Conservation (phyloP, 2,113 vertebrate species). For the Dolichotis patagonum region DNA sequence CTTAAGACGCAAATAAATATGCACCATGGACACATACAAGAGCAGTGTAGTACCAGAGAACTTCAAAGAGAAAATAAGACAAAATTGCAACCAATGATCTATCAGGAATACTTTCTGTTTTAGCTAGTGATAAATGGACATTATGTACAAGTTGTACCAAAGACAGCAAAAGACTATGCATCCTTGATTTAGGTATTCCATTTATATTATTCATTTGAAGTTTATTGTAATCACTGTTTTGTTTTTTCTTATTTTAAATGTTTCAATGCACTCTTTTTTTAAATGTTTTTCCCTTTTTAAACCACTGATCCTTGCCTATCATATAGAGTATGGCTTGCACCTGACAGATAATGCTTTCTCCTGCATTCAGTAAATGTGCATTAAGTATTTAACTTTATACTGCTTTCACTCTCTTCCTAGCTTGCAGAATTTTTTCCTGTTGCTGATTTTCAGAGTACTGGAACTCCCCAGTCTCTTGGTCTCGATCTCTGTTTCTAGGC, state of each 20-base stretch:
- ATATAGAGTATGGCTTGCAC: not conserved
- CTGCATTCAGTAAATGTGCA: not conserved
- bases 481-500: not conserved
- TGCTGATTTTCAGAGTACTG: not conserved
- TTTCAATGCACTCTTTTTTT: not conserved
- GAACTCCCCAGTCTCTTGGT: not conserved
- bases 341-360: not conserved
- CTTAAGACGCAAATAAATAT: not conserved
- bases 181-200: slow-evolving; percentile 12
- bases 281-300: not conserved
- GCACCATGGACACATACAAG: not conserved
- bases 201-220: not conserved
- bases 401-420: not conserved
- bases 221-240: slow-evolving; percentile 19
- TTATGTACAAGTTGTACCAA: not conserved
- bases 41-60: not conserved
- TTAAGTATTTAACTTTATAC: not conserved
- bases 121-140: not conserved
- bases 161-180: not conserved
- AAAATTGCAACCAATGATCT: not conserved
- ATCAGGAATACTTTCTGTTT: not conserved
- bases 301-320: not conserved
- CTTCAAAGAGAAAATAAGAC: not conserved
- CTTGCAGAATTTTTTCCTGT: not conserved
- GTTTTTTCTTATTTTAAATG: slow-evolving; percentile 5